phyloP scores from a whole-genome alignment of 2,113 vertebrate genomes.

The Cynoglossus semilaevis region DNA sequence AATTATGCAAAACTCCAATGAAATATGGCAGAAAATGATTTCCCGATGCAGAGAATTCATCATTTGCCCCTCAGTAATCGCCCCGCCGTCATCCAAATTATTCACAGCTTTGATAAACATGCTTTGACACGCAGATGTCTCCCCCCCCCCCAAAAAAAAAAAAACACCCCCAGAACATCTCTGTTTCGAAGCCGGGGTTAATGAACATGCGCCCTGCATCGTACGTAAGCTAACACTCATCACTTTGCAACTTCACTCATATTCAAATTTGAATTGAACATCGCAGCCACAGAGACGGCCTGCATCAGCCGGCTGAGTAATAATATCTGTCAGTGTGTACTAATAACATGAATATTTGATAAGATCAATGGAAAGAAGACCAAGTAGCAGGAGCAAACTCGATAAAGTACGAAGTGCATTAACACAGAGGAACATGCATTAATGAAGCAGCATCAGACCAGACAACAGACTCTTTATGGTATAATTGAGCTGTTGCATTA shows the following conservation, averaged over 20 bases:
- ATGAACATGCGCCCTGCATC: slow-evolving; percentile 17
- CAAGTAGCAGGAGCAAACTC: neutral
- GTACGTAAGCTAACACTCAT: slow-evolving; percentile 2
- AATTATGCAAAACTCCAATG: slow-evolving; percentile 61
- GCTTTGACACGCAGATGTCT: slow-evolving; percentile 34
- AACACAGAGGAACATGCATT: neutral
- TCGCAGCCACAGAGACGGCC: neutral
- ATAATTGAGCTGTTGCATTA: neutral
- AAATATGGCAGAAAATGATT: slow-evolving; percentile 61
- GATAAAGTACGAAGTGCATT: neutral
- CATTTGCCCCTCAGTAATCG: slow-evolving; percentile 35
- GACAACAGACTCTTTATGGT: neutral
- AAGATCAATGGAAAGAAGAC: neutral
- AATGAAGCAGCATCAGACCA: neutral
- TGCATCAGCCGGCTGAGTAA: neutral
- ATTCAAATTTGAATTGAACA: neutral
- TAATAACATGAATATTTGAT: slow-evolving; percentile 2
- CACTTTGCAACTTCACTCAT: neutral
- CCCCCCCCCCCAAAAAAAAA: too few species aligned
- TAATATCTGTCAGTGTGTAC: neutral
- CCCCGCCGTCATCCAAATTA: slow-evolving; percentile 29
- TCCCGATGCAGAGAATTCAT: slow-evolving; percentile 44
- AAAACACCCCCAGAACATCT: slow-evolving; percentile 20
- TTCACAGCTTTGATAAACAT: slow-evolving; percentile 55
- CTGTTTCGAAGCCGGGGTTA: too few species aligned